A percentile compares a stretch with the other conserved stretches of the same genome.
These are phyloP conservation scores for Eueremaeus valkanovi DNA, from an alignment of 2,888 invertebrate genomes.

Conservation along the genomic window DNA sequence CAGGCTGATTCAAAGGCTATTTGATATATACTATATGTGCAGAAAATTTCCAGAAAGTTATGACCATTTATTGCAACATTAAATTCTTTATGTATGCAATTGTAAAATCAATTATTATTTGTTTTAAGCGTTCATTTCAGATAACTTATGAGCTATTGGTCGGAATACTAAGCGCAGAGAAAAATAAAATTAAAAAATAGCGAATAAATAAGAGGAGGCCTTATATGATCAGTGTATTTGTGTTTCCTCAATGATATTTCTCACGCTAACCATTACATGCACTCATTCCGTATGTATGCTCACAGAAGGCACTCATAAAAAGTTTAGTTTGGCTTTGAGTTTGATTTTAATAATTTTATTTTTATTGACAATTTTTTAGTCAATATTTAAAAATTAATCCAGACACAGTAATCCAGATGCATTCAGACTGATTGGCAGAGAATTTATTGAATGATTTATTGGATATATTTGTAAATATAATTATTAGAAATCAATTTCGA, in stretches of 20 bases:
- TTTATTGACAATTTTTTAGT: neutral
- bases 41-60: neutral
- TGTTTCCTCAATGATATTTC: conserved; percentile 33
- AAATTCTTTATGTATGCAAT: conserved; percentile 23
- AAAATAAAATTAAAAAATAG: no score
- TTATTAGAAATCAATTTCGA: neutral
- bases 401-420: conserved; percentile 16
- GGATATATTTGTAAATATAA: neutral
- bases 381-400: neutral
- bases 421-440: conserved; percentile 8
- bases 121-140: neutral
- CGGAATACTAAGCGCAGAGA: neutral
- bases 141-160: neutral
- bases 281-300: neutral
- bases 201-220: no score
- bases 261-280: neutral
- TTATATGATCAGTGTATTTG: neutral
- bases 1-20: no score
- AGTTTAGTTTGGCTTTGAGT: neutral
- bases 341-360: neutral
- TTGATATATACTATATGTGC: neutral
- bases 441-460: conserved; percentile 10
- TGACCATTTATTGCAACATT: conserved; percentile 4
- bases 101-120: conserved; percentile 30
- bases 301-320: neutral